Evolutionary conservation across 2,797 vertebrate species (phyloP).

Genomic region (Mico argentatus): DNA sequence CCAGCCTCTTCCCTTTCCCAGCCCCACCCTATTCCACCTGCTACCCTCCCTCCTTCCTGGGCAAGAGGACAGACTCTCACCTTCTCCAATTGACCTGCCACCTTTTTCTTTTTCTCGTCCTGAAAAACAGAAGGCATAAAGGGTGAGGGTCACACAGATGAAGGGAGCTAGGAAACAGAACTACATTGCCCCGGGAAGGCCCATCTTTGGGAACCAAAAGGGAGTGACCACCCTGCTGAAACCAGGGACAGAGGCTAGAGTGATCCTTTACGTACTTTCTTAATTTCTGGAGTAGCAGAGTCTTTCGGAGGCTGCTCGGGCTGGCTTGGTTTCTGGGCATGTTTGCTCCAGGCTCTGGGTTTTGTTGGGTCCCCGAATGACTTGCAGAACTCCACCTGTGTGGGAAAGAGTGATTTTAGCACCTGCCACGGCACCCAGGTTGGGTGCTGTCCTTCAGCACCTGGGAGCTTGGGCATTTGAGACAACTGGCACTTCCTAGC

Average conservation of each 20-base stretch:
- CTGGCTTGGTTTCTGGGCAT: slow-evolving; percentile 84
- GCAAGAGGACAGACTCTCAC: slow-evolving; percentile 84
- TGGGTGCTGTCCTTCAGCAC: rapidly evolving
- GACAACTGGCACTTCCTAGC: not conserved
- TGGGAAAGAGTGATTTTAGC: not conserved
- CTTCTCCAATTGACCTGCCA: slow-evolving; percentile 81
- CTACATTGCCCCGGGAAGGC: rapidly evolving
- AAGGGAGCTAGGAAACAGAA: rapidly evolving
- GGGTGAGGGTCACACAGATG: not conserved
- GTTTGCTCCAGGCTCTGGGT: slow-evolving; percentile 94
- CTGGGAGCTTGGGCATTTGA: rapidly evolving
- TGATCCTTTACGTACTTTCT: slow-evolving; percentile 74
- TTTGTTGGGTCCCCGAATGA: slow-evolving; percentile 95
- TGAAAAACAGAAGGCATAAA: slow-evolving; percentile 66
- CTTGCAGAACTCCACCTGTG: slow-evolving; percentile 95
- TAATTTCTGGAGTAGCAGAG: not conserved
- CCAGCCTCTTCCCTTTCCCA: not conserved
- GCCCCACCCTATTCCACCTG: not conserved
- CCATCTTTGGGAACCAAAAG: not conserved
- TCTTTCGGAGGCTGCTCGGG: slow-evolving; percentile 29
- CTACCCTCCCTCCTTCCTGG: rapidly evolving
- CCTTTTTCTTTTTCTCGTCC: slow-evolving; percentile 85
- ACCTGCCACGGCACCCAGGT: rapidly evolving
- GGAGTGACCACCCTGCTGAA: not conserved
- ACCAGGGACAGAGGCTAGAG: rapidly evolving